These are phyloP conservation scores for Falco biarmicus DNA, from an alignment of 2,797 vertebrate genomes.

Conservation along the genomic window DNA sequence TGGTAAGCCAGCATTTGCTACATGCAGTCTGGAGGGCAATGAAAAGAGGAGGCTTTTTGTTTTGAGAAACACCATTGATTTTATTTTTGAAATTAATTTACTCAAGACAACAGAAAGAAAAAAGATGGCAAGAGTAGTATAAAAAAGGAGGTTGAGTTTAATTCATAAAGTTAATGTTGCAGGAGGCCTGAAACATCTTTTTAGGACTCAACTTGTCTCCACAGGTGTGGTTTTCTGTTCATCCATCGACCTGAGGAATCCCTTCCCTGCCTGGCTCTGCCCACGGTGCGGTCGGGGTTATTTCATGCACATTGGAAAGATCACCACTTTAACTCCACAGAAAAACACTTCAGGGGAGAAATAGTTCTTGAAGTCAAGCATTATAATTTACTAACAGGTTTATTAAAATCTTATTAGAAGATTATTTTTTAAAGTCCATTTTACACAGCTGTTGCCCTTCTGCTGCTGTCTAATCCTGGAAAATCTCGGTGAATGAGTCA, in stretches of 20 bases:
- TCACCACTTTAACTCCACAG: neutral
- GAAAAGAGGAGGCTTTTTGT: neutral
- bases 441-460: slow-evolving; percentile 55
- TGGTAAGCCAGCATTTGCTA: neutral
- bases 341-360: slow-evolving; percentile 19
- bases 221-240: neutral
- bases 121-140: neutral
- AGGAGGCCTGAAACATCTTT: neutral
- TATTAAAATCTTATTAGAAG: slow-evolving; percentile 66
- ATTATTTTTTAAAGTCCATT: slow-evolving; percentile 54
- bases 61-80: neutral
- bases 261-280: neutral
- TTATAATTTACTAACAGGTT: slow-evolving; percentile 58
- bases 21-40: neutral
- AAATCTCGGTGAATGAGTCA: slow-evolving; percentile 55
- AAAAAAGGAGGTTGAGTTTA: neutral
- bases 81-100: neutral
- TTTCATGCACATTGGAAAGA: neutral
- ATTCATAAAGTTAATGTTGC: neutral
- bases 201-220: neutral
- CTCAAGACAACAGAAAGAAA: neutral
- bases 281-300: accelerated
- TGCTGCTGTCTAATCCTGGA: slow-evolving; percentile 60
- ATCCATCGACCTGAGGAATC: neutral
- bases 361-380: slow-evolving; percentile 29